A percentile compares a stretch with the other conserved stretches of the same genome.
phyloP scores from a whole-genome alignment of 2,113 vertebrate species.

The Pungitius pungitius region DNA sequence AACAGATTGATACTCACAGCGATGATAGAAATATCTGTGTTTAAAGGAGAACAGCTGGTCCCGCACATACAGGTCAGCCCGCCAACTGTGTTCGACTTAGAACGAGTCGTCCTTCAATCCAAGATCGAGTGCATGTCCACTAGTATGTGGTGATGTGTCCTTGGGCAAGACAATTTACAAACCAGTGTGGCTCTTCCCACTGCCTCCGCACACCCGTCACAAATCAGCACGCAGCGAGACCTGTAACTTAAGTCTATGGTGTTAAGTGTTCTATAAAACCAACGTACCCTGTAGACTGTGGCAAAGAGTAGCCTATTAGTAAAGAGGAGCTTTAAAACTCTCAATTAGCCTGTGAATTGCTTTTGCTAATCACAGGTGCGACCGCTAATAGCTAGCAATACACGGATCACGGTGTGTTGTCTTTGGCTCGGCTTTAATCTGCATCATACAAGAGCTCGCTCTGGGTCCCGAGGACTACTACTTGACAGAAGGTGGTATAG shows the following conservation, averaged over 20 bases:
- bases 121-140: not conserved
- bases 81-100: not conserved
- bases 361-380: no score
- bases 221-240: not conserved
- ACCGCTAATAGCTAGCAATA: no score
- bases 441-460: no score
- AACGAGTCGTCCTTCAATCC: not conserved
- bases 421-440: no score
- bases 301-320: not conserved
- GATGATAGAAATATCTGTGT: not conserved
- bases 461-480: no score
- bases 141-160: not conserved
- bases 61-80: not conserved
- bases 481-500: no score
- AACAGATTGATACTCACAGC: not conserved
- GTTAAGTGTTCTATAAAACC: not conserved
- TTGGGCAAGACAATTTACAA: not conserved
- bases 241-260: not conserved
- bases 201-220: conserved; percentile 26
- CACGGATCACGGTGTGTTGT: no score
- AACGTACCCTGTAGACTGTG: not conserved
- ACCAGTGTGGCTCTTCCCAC: conserved; percentile 50
- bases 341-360: not conserved
- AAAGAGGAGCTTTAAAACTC: not conserved
- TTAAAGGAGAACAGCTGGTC: no score